These are phyloP conservation scores for Pherbina coryleti DNA, from an alignment of 2,888 invertebrate species.

Conservation along the genomic window DNA sequence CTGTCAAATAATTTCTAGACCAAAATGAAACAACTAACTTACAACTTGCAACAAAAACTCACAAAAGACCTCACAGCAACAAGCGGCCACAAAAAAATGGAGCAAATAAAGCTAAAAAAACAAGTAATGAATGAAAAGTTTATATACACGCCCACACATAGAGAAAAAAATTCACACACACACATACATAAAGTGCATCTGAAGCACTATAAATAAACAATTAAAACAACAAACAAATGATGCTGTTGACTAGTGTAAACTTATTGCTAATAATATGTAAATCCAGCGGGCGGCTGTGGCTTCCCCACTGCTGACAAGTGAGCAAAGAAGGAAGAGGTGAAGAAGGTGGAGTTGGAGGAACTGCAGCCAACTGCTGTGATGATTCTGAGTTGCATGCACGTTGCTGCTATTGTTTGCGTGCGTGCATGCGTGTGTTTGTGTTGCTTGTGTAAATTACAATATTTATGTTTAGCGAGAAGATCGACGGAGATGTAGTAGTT, in stretches of 20 bases:
- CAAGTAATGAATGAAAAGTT: background rate
- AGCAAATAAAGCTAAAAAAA: background rate
- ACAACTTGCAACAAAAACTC: too few species aligned
- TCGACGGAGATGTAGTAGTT: background rate
- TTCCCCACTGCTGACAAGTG: background rate
- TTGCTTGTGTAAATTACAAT: constrained; percentile 12
- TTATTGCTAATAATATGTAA: constrained; percentile 9
- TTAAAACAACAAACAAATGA: background rate
- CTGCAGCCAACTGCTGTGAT: background rate
- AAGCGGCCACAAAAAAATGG: background rate
- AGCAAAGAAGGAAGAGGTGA: background rate
- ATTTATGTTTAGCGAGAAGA: constrained; percentile 3
- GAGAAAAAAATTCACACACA: background rate
- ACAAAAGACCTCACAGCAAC: background rate
- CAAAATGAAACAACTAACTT: too few species aligned
- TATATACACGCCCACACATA: background rate
- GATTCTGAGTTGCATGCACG: background rate
- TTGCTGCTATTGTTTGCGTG: background rate
- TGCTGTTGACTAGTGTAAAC: background rate
- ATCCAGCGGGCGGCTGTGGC: background rate
- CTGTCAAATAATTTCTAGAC: too few species aligned
- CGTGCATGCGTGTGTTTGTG: background rate
- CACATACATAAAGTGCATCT: constrained; percentile 8
- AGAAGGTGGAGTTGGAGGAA: background rate
- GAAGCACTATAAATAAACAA: constrained; percentile 11